Conservation (phyloP, 1,140 invertebrate genomes). For the Chelonus insularis region DNA sequence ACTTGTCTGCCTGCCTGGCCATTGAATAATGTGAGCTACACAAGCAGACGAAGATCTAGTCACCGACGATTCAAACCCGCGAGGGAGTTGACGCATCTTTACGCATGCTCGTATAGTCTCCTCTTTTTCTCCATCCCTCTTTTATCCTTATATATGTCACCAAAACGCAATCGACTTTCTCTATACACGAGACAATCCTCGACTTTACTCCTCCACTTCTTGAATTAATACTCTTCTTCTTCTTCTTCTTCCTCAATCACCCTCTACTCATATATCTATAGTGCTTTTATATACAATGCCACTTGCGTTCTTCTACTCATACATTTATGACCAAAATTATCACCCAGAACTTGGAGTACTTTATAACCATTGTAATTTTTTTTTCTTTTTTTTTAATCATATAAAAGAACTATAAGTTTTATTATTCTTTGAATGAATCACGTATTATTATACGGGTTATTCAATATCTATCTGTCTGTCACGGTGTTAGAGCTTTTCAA, state of each 20-base stretch:
- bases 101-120: constrained; percentile 19
- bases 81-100: constrained; percentile 6
- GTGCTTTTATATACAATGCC: no score
- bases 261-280: no score
- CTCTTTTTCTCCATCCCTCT: neutral
- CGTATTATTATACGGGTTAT: no score
- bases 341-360: no score
- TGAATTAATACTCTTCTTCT: neutral
- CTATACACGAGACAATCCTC: neutral
- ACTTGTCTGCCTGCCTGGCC: constrained; percentile 15
- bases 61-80: constrained; percentile 21
- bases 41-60: constrained; percentile 14
- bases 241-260: neutral
- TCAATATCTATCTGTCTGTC: no score
- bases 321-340: no score
- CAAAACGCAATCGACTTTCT: neutral
- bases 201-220: neutral
- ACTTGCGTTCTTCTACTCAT: no score
- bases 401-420: no score
- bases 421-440: no score
- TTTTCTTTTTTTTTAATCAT: no score
- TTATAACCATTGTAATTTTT: no score
- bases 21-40: constrained; percentile 25
- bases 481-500: no score
- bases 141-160: neutral